Evolutionary conservation across 2,113 vertebrate species (phyloP), one percentile per base, ranked within the genome.

Genomic region (Chionomys nivalis): DNA sequence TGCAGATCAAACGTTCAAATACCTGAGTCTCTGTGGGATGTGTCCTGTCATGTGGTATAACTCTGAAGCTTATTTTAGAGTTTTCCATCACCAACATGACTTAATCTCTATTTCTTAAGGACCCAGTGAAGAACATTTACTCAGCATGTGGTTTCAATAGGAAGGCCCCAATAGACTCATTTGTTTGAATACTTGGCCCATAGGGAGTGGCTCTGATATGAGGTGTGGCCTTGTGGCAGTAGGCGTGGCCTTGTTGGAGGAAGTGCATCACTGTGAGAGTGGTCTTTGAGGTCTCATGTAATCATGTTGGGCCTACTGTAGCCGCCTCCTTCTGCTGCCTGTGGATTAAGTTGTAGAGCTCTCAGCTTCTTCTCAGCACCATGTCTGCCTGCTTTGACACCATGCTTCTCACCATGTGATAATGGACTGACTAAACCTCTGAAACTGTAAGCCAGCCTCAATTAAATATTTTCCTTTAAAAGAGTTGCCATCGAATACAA

Each of bases 1-100:
- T n/a, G 70, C 0, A 3, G 24, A 58, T 21, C 11, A 81, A 81
- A 36, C 47, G 21, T n/a, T 79, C 52, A 24, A 81, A 81, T 58
- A 7, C 21, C 52, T 0, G 16, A 33, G 31, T 52, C 33, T 81
- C 2, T 39, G 79, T 39, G 52, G 52, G 36, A 23, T 19, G 52
- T 82, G n/a, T 94, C 96, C 73, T 79, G 82, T 93, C 91, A 79
- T 94, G 68, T 63, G 78, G 91, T 94, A 70, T 89, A 97, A 94
- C 77, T 91, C 76, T 55, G n/a, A 31, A 89, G 12, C 61, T 87
- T 89, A 89, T 93, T 97, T 94, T 94, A 66, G 52, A 95, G 95
- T 94, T 97, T 95, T 82, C 21, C 77, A 78, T 86, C 81, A 96
- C 88, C 89, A 89, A 91, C 86, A 82, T 77, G 87, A 89, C 92